Conservation (phyloP, 2,113 vertebrate genomes). For the Octodon degus region DNA sequence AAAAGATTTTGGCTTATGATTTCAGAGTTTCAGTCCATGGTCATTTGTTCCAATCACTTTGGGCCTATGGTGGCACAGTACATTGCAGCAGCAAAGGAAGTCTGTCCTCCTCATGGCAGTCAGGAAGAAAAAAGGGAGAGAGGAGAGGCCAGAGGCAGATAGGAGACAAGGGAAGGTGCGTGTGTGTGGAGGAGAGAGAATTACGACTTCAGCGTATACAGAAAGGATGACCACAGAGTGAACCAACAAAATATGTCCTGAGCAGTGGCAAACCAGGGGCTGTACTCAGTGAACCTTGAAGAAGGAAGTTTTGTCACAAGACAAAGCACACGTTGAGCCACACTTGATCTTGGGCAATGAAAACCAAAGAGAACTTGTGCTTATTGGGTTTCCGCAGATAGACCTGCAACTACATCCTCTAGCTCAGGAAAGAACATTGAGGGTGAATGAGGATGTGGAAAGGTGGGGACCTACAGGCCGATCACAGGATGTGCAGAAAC, state of each 20-base stretch:
- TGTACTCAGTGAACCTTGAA: neutral
- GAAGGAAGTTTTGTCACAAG: neutral
- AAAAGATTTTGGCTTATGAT: neutral
- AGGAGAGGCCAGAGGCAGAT: neutral
- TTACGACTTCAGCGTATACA: neutral
- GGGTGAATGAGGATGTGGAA: neutral
- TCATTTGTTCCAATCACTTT: neutral
- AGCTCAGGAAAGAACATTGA: conserved; percentile 7
- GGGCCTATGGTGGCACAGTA: neutral
- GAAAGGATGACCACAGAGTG: neutral
- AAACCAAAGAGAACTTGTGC: conserved; percentile 59
- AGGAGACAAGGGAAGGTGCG: too few species aligned
- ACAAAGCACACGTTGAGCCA: conserved; percentile 10
- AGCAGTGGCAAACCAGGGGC: neutral
- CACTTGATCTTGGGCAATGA: conserved; percentile 55
- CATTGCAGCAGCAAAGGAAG: neutral
- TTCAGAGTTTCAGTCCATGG: neutral
- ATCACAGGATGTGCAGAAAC: accelerated
- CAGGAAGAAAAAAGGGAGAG: neutral
- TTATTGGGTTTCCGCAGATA: conserved; percentile 10
- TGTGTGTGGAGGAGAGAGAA: neutral
- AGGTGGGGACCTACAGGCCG: accelerated
- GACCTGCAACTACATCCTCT: conserved; percentile 27
- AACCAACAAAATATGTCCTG: neutral
- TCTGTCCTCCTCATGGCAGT: neutral